Percentiles rank a stretch among this genome's conserved stretches.
phyloP scores from a whole-genome alignment of 2,888 invertebrate genomes.

The Thumatha senex region DNA sequence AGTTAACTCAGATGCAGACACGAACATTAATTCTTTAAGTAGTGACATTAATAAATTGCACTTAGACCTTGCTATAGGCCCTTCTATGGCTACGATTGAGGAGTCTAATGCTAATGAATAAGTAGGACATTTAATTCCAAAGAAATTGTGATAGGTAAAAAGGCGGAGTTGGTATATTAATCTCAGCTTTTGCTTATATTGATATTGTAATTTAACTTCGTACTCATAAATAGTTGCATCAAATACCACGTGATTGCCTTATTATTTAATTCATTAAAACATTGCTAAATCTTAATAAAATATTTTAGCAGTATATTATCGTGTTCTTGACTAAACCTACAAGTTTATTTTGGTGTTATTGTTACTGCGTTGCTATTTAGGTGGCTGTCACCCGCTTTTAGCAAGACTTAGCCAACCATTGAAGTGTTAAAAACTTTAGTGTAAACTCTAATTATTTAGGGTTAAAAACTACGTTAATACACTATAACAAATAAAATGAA shows the following conservation, averaged over 20 bases:
- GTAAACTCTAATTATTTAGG: too few species aligned
- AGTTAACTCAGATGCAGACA: constrained; percentile 37
- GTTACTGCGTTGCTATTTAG: too few species aligned
- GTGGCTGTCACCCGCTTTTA: too few species aligned
- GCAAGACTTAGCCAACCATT: too few species aligned
- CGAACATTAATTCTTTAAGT: constrained; percentile 35
- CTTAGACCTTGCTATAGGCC: constrained; percentile 38
- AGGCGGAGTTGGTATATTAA: constrained; percentile 70
- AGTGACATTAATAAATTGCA: constrained; percentile 41
- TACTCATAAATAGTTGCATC: constrained; percentile 72
- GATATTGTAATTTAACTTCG: constrained; percentile 67
- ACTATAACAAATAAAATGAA: too few species aligned
- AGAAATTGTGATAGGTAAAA: constrained; percentile 77
- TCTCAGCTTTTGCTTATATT: constrained; percentile 77
- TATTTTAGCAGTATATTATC: constrained; percentile 70
- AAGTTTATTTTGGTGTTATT: too few species aligned
- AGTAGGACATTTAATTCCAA: constrained; percentile 68
- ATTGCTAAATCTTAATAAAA: constrained; percentile 78
- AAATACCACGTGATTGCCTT: constrained; percentile 81
- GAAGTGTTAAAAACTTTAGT: too few species aligned
- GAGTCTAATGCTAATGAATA: constrained; percentile 47
- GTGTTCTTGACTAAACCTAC: constrained; percentile 33
- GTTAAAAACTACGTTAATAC: too few species aligned
- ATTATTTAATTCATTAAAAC: constrained; percentile 77
- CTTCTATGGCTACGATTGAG: constrained; percentile 34